Conservation (phyloP, 2,797 vertebrate genomes). For the Malurus splendens region DNA sequence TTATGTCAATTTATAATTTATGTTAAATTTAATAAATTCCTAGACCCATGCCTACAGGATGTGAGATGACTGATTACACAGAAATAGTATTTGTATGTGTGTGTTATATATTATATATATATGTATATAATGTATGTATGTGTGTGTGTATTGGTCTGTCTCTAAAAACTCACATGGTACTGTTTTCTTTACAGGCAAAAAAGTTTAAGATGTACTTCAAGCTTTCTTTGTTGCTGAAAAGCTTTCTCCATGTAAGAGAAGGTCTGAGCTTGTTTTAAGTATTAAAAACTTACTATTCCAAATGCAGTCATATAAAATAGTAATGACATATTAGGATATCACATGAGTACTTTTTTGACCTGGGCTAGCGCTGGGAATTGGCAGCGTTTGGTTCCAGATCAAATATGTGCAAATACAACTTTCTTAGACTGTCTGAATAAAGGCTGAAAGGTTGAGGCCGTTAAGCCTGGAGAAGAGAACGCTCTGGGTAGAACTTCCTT, state of each 20-base stretch:
- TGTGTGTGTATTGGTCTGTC: neutral
- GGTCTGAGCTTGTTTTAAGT: neutral
- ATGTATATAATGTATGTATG: neutral
- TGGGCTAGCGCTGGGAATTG: neutral
- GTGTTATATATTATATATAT: neutral
- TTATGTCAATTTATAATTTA: neutral
- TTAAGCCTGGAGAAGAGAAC: neutral
- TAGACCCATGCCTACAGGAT: neutral
- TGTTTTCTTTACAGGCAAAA: neutral
- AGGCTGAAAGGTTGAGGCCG: neutral
- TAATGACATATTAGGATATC: neutral
- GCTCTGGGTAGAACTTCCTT: neutral
- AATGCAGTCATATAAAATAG: neutral
- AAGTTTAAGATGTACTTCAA: neutral
- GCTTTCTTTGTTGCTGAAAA: neutral
- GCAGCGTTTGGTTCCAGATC: neutral
- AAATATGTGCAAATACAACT: neutral
- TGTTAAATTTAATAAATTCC: neutral
- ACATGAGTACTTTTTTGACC: neutral
- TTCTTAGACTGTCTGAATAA: neutral
- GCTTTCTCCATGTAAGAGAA: rapidly evolving
- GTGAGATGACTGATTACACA: neutral
- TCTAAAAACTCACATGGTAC: neutral
- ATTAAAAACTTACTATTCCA: neutral
- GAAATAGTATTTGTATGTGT: neutral